Base-by-base conservation (phyloP, 2,113 vertebrate species). In the Perca schrenkii region DNA sequence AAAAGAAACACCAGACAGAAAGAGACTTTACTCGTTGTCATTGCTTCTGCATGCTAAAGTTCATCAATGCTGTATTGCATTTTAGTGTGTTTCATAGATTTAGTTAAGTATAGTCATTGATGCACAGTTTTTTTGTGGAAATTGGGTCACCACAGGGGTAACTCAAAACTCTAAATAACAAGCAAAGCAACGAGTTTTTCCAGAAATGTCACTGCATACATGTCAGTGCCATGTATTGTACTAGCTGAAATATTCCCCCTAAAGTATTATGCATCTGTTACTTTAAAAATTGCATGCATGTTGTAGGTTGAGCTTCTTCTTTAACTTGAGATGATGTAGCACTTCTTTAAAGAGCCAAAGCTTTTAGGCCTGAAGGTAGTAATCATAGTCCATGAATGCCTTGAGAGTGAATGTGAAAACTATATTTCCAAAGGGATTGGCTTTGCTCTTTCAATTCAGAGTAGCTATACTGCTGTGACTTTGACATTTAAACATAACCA, bases 71-170 rank as follows among this genome's bases (percentile, higher is more conserved):
- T 71, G 31, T 43, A 40, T 22, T 40, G 25, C 34, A 52, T 43
- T 47, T 8, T 31, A 22, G 11, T 28, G 74, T n/a, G 50, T 66
- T 68, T 82, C 50, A 74, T 65, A 66, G 53, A 74, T 75, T 77
- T 74, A 63, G 71, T 83, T 78, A 61, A 80, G 53, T 68, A 52
- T 21, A 70, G 76, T 77, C 66, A 73, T 50, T 40, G 10, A 78
- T 65, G 61, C 64, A 63, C 50, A 31, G 53, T 56, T 81, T 72
- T 53, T 78, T 88, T 40, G 8, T 14, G 14, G 58, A 82, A 93
- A 90, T 61, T 81, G 68, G 85, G 84, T 90, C 84, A 86, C 53
- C 52, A 54, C 31, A 54, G 49, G 40, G 69, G 76, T 68, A 80
- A 68, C 28, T 78, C 6, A 47, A 65, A 80, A 47, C 50, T 47